Base-by-base conservation (phyloP, 2,888 invertebrate genomes). In the Drosophila hamatofila region DNA sequence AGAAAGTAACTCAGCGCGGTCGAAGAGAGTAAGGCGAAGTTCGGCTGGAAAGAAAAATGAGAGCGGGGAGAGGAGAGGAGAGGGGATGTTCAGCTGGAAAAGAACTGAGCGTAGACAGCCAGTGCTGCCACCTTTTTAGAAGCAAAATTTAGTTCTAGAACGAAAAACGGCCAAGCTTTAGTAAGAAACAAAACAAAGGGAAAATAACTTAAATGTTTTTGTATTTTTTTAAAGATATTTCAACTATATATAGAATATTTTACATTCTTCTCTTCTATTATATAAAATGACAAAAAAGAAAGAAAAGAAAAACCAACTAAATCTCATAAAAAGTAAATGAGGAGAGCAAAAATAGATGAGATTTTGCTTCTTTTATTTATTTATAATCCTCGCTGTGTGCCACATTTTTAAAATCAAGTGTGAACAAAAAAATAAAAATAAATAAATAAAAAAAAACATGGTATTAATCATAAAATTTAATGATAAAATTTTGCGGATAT, bases 1-100 rank as follows among this genome's bases (percentile, higher is more conserved):
- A 80, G 82, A 84, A 84, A 84, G 82, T 81, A 80, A 80, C 71
- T 55, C 80, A 83, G 54, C 23, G 30, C 63, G 52, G 37, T n/a
- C 55, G 18, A 21, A 21, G 49, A 49, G 49, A 3, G 49, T 48
- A 25, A 56, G 37, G 7, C 27, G 21, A 11, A 39, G 25, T 39
- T 54, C 39, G 14, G 14, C 5, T 16, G 42, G 16, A 23, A 12
- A 23, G 9, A 16, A 16, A 25, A 14, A 1, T 3, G 18, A 35
- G 46, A 37, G 25, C 16, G 46, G 18, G 14, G n/a, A n/a, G n/a
- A n/a, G 9, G 6, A 25, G n/a, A 4, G 11, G 30, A 30, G 30
- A 42, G 42, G 1, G 3, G n/a, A 27, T n/a, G 9, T 16, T 30
- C 16, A 16, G 33, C 30, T 41, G 25, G 25, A 27, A 27, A 14